These are phyloP conservation scores for Regulus satrapa DNA, from an alignment of 2,113 vertebrate genomes.

Conservation along the genomic window DNA sequence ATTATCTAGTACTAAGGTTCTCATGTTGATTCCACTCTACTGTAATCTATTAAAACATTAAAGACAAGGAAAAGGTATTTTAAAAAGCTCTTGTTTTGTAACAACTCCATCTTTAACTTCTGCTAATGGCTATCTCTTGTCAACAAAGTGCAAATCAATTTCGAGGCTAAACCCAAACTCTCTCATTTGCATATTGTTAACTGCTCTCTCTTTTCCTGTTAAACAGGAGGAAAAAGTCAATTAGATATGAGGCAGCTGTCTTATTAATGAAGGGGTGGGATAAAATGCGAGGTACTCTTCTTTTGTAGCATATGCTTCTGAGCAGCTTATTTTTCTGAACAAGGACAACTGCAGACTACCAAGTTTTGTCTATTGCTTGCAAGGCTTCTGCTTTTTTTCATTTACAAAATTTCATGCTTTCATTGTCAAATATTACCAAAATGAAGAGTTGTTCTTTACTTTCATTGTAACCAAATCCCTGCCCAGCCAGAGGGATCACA, in stretches of 20 bases:
- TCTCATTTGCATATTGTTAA: slow-evolving; percentile 54
- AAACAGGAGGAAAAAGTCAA: slow-evolving; percentile 42
- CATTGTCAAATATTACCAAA: background rate
- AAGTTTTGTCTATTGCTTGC: background rate
- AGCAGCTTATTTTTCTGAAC: background rate
- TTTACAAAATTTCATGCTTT: background rate
- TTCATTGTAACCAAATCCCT: slow-evolving; percentile 7
- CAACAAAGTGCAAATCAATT: slow-evolving; percentile 54
- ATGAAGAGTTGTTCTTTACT: background rate
- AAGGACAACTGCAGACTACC: background rate
- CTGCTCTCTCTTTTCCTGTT: slow-evolving; percentile 57
- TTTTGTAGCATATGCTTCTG: background rate
- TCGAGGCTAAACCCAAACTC: slow-evolving; percentile 20
- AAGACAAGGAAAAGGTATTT: background rate
- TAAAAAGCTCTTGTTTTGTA: background rate
- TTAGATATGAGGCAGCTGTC: slow-evolving; percentile 52
- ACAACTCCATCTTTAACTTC: slow-evolving; percentile 42
- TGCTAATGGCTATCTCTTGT: slow-evolving; percentile 43
- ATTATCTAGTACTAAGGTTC: background rate
- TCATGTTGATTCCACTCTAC: background rate
- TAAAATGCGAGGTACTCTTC: background rate
- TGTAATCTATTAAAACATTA: slow-evolving; percentile 12
- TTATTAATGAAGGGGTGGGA: slow-evolving; percentile 11
- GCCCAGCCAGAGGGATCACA: background rate
- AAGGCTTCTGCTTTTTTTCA: background rate